Conservation (phyloP, 1,140 invertebrate species). For the Cotesia vestalis region DNA sequence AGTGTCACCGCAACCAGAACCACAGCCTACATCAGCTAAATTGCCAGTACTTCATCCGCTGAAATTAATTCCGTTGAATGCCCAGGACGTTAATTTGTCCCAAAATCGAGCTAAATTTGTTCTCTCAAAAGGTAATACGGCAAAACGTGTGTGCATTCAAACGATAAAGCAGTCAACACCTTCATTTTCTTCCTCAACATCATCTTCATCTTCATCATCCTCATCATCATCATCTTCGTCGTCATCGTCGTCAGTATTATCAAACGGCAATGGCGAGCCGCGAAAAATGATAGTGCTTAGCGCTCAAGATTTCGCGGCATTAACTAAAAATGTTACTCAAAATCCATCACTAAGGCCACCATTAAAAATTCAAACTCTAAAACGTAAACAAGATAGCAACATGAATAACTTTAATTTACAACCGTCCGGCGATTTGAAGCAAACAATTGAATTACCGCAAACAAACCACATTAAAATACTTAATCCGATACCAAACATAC, state of each 20-base stretch:
- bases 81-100: slow-evolving; percentile 29
- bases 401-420: slow-evolving; percentile 43
- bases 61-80: slow-evolving; percentile 43
- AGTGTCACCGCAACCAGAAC: slow-evolving; percentile 46
- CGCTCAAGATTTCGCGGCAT: slow-evolving; percentile 63
- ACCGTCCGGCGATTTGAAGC: not conserved
- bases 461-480: slow-evolving; percentile 46
- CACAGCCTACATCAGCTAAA: not conserved
- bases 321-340: slow-evolving; percentile 61
- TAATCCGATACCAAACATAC: slow-evolving; percentile 42
- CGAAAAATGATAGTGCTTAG: slow-evolving; percentile 65
- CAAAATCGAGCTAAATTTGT: slow-evolving; percentile 39
- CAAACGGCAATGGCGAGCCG: slow-evolving; percentile 36
- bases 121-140: slow-evolving; percentile 43
- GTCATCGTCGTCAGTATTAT: slow-evolving; percentile 15
- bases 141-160: slow-evolving; percentile 50
- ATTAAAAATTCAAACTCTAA: slow-evolving; percentile 49
- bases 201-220: not conserved
- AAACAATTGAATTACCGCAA: not conserved
- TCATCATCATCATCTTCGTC: slow-evolving; percentile 10
- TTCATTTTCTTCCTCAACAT: not conserved
- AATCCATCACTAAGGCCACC: slow-evolving; percentile 43
- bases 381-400: slow-evolving; percentile 35
- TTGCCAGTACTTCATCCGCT: slow-evolving; percentile 42
- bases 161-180: slow-evolving; percentile 33